Conservation (phyloP, 1,140 invertebrate genomes). For the Aphis gossypii region DNA sequence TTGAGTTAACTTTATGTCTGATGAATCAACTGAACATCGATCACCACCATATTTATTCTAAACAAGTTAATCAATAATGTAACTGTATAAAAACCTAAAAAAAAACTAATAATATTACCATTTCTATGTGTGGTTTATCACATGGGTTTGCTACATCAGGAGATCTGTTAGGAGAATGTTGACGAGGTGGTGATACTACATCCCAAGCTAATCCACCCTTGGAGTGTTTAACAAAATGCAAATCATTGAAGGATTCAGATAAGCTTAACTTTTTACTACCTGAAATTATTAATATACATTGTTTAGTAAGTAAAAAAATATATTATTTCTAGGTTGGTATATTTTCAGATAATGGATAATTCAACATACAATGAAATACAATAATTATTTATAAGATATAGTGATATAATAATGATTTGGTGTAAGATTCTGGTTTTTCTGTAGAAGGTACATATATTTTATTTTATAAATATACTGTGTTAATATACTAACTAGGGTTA, state of each 20-base stretch:
- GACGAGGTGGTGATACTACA: slow-evolving; percentile 63
- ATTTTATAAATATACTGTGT: not conserved
- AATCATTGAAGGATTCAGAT: slow-evolving; percentile 72
- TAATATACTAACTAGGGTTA: no score
- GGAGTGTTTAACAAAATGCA: slow-evolving; percentile 65
- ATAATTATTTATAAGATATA: not conserved
- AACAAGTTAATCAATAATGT: not conserved
- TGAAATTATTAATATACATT: slow-evolving; percentile 37
- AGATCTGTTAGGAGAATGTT: slow-evolving; percentile 35
- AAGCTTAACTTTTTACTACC: slow-evolving; percentile 65
- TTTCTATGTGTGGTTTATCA: slow-evolving; percentile 12
- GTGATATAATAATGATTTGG: not conserved
- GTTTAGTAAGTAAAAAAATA: not conserved
- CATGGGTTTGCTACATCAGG: not conserved
- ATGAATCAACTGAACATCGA: slow-evolving; percentile 31
- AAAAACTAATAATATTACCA: slow-evolving; percentile 7
- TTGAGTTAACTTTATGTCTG: slow-evolving; percentile 58
- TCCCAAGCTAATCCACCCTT: slow-evolving; percentile 65
- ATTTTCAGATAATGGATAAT: not conserved
- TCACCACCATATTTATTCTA: slow-evolving; percentile 22
- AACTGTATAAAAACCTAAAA: not conserved
- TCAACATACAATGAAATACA: not conserved
- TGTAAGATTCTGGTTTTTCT: not conserved
- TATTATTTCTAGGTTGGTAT: not conserved
- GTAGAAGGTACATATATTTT: not conserved